Percentiles rank a stretch among this genome's conserved stretches.
Conservation (phyloP, 1,140 invertebrate species). For the Zaprionus taronus region DNA sequence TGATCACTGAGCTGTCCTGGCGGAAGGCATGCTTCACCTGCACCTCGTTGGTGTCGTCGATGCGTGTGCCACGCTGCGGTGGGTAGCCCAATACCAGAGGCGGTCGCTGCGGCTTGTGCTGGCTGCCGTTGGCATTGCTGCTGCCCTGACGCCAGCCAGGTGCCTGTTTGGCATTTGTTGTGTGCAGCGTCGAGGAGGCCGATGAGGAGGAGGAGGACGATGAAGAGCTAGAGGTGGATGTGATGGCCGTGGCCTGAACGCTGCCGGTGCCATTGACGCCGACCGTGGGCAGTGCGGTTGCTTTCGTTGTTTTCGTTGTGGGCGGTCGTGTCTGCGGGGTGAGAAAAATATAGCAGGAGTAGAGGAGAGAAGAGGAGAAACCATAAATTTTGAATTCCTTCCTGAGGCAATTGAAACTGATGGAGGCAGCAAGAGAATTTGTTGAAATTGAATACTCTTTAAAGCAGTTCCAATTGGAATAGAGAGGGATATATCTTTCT, state of each 20-base stretch:
- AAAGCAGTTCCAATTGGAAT: background rate
- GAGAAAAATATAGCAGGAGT: background rate
- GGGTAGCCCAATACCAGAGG: constrained; percentile 90
- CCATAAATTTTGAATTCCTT: background rate
- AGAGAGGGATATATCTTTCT: background rate
- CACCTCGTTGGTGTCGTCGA: constrained; percentile 89
- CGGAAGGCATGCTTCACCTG: constrained; percentile 93
- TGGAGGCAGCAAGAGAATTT: background rate
- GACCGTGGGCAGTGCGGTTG: constrained; percentile 58
- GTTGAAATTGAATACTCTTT: background rate
- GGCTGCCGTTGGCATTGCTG: constrained; percentile 66
- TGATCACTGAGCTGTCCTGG: constrained; percentile 94
- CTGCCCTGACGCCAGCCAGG: constrained; percentile 76
- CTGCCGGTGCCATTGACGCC: constrained; percentile 65
- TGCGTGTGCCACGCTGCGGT: constrained; percentile 86
- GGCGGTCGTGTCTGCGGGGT: constrained; percentile 68
- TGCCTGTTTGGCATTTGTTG: constrained; percentile 59
- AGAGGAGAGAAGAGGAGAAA: background rate
- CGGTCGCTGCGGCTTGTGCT: constrained; percentile 87
- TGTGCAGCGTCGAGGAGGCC: constrained; percentile 35
- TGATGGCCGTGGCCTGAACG: constrained; percentile 71
- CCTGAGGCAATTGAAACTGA: background rate
- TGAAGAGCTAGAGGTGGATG: constrained; percentile 24
- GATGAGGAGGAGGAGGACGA: constrained; percentile 50
- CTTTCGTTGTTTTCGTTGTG: constrained; percentile 48